Evolutionary conservation across 2,113 vertebrate species (phyloP).

Genomic region (Hydrochoerus hydrochaeris): DNA sequence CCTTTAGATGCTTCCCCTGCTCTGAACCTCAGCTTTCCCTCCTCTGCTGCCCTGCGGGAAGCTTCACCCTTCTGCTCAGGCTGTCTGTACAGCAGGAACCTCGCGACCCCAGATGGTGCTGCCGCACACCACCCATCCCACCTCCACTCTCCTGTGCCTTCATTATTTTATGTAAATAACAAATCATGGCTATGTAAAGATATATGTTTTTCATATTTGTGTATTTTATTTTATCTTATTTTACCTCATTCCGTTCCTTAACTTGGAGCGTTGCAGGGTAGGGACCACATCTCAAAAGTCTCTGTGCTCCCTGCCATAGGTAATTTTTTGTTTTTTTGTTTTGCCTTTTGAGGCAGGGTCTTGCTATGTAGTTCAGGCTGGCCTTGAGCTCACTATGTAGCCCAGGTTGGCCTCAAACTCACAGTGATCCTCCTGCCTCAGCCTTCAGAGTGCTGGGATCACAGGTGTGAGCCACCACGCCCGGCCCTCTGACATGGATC

Average conservation of each 20-base stretch:
- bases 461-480: background rate
- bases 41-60: background rate
- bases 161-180: background rate
- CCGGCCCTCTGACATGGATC: background rate
- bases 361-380: background rate
- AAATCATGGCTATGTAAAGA: background rate
- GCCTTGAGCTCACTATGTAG: background rate
- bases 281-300: background rate
- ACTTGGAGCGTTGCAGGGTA: background rate
- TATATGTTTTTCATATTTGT: background rate
- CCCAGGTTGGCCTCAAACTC: too few species aligned
- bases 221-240: background rate
- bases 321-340: background rate
- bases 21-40: background rate
- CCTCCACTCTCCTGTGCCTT: background rate
- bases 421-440: background rate
- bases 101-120: rapidly evolving
- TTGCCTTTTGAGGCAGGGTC: background rate
- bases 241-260: background rate
- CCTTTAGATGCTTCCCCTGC: background rate
- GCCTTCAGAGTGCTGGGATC: background rate
- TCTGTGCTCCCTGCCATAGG: background rate
- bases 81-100: background rate
- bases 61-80: rapidly evolving
- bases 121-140: background rate